Conservation (phyloP, 2,113 vertebrate species). For the Rallus limicola region DNA sequence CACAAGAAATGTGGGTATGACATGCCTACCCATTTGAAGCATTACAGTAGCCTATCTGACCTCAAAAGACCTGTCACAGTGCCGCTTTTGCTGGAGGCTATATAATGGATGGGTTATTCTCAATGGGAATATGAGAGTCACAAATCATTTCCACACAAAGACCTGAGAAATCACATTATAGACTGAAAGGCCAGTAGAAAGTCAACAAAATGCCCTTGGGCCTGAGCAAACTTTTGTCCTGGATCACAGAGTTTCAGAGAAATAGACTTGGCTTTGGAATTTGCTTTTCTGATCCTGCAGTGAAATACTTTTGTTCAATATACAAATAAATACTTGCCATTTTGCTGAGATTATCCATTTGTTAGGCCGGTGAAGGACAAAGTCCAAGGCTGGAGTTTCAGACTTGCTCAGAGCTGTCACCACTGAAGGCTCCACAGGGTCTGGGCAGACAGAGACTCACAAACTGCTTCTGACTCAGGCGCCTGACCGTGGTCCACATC, state of each 20-base stretch:
- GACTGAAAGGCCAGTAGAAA: background rate
- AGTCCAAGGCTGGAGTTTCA: background rate
- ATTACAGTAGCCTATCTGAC: background rate
- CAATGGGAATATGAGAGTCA: slow-evolving; percentile 1
- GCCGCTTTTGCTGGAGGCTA: slow-evolving; percentile 9
- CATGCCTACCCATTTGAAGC: background rate
- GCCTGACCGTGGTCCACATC: fast-evolving
- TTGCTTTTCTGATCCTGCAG: background rate
- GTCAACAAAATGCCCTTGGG: background rate
- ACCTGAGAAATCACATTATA: background rate
- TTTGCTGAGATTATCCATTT: background rate
- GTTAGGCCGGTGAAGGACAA: background rate
- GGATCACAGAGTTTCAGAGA: background rate
- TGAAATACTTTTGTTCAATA: background rate
- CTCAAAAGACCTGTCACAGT: background rate
- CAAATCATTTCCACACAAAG: slow-evolving; percentile 9
- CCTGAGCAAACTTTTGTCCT: background rate
- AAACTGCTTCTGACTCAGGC: background rate
- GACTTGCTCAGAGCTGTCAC: background rate
- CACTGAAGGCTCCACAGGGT: background rate
- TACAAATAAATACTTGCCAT: background rate
- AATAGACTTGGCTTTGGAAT: background rate
- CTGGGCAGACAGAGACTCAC: background rate
- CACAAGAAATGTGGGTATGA: background rate
- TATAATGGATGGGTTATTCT: slow-evolving; percentile 17